Evolutionary conservation across 2,888 invertebrate genomes (phyloP), one percentile per base, ranked within the genome.

Genomic region (Rhogogaster chlorosoma): DNA sequence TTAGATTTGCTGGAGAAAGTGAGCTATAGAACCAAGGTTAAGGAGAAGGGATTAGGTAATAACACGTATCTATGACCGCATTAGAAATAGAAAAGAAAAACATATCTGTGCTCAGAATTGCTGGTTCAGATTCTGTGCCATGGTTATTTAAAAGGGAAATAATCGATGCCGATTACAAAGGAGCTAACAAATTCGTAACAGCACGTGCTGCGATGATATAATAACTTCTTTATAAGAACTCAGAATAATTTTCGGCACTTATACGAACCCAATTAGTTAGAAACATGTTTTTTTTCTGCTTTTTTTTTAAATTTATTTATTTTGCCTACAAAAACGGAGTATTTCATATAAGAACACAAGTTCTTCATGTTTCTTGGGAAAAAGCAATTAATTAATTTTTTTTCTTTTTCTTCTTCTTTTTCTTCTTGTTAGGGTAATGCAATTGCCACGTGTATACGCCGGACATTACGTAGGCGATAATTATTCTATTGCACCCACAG

Each of bases 391-490:
- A 61, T 61, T 61, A 45, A 10, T 61, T 61, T 36, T 70, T 32
- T 18, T 22, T 3, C 18, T 26, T 29, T 75, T 5, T 29, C 22
- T 7, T 73, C 5, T 42, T n/a, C n/a, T 10, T 49, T 29, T 29
- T 12, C 1, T 7, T 77, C 15, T 29, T 3, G 38, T 18, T 42
- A 15, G 12, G n/a, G 12, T 9, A 49, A 7, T 49, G 49, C 18
- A 9, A 18, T 29, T 15, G 18, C 7, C 10, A 73, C 38, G 57
- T 22, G 7, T 73, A 10, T 42, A 36, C 36, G 9, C 80, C 57
- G 78, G 80, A 80, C 57, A 80, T 80, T 80, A 38, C 80, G 38
- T 80, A 18, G 80, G 36, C 15, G 42, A 73, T 73, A 80, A 80
- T 80, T 80, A 80, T 61, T 80, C 80, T 61, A 61, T 80, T 80